A percentile compares a stretch with the other conserved stretches of the same genome.
Evolutionary conservation across 2,888 invertebrate genomes (phyloP).

Genomic region (Petrolisthes cinctipes): DNA sequence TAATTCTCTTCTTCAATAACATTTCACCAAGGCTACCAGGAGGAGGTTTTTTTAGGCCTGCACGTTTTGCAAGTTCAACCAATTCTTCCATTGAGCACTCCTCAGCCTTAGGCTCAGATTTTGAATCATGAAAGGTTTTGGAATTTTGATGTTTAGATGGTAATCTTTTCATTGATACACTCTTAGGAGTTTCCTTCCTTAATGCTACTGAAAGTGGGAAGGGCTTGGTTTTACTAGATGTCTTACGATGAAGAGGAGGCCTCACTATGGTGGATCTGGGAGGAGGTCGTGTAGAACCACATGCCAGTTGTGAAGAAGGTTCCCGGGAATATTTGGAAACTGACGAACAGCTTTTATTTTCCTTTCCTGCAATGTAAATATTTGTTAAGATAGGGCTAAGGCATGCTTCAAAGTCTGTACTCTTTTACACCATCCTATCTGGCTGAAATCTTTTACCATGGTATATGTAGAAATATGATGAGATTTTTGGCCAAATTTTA

Average conservation of each 20-base stretch:
- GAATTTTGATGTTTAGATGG: neutral
- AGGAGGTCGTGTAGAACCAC: slow-evolving; percentile 1
- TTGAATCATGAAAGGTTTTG: neutral
- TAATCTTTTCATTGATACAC: neutral
- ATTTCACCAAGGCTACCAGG: slow-evolving; percentile 61
- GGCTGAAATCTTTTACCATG: too few species aligned
- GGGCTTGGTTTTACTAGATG: neutral
- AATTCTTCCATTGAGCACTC: neutral
- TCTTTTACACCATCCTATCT: too few species aligned
- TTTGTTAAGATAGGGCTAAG: too few species aligned
- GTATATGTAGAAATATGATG: too few species aligned
- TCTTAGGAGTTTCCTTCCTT: too few species aligned
- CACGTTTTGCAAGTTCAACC: too few species aligned
- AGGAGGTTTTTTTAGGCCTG: slow-evolving; percentile 33
- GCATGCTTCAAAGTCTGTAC: too few species aligned
- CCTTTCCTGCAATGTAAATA: slow-evolving; percentile 29
- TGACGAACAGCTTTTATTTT: slow-evolving; percentile 28
- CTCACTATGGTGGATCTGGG: slow-evolving; percentile 6
- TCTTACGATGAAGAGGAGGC: neutral
- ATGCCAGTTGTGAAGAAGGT: neutral
- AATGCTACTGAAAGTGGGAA: too few species aligned
- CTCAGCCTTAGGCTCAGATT: neutral
- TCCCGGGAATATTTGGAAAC: neutral
- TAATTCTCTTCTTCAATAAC: slow-evolving; percentile 48
- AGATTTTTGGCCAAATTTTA: too few species aligned